These are phyloP conservation scores for Zeugodacus cucurbitae DNA, from an alignment of 1,140 invertebrate genomes.

Conservation along the genomic window DNA sequence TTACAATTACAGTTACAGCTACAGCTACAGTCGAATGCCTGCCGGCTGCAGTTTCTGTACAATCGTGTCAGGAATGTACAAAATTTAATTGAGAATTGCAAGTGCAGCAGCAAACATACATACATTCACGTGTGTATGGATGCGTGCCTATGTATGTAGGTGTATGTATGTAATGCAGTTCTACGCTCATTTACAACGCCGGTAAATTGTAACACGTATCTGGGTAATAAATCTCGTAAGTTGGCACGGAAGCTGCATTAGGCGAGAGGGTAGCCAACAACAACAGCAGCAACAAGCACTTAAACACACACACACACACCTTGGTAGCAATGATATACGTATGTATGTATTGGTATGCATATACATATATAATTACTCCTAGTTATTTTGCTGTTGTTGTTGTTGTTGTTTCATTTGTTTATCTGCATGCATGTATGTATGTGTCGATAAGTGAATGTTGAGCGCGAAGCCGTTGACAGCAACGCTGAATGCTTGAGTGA, in stretches of 20 bases:
- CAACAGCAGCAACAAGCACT: not conserved
- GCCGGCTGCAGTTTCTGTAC: not conserved
- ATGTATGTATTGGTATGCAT: not conserved
- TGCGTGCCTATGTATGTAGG: too few species aligned
- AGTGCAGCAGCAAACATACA: not conserved
- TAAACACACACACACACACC: not conserved
- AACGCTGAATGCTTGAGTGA: not conserved
- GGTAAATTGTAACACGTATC: constrained; percentile 34
- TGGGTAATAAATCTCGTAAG: constrained; percentile 16
- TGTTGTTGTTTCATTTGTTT: not conserved
- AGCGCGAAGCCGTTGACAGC: not conserved
- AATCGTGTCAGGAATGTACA: constrained; percentile 5
- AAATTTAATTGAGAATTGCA: constrained; percentile 23
- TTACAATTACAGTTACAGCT: not conserved
- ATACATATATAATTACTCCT: not conserved
- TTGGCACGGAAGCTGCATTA: constrained; percentile 20
- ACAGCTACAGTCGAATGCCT: not conserved
- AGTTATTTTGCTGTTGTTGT: not conserved
- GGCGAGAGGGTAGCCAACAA: not conserved
- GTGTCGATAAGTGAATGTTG: constrained; percentile 25
- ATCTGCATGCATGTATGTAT: not conserved
- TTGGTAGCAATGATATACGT: too few species aligned
- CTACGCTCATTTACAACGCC: not conserved
- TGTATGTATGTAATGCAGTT: not conserved
- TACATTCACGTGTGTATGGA: not conserved